Base-by-base conservation (phyloP, 2,113 vertebrate species). In the Mormyrus iriodes region DNA sequence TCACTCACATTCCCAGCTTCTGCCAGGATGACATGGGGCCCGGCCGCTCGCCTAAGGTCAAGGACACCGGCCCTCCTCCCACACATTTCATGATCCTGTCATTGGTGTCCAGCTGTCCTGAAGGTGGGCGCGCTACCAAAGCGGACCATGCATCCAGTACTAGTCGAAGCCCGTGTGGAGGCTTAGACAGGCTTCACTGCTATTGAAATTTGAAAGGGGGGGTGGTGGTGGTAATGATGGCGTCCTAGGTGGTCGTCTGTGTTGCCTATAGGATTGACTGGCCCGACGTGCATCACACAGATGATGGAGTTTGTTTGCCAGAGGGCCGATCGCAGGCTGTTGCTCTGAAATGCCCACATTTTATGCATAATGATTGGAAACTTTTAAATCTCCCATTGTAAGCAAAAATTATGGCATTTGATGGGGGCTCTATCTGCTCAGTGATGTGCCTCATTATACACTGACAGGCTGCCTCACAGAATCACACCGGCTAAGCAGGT, bases 311-410 rank as follows among this genome's bases (percentile, higher is more conserved):
- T 69, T 1, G n/a, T 9, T 69, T 27, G 61, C 61, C 10, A 19
- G n/a, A 3, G 2, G n/a, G 61, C n/a, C 3, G 9, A 27, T 31
- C n/a, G 10, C 4, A 12, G n/a, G 61, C 79, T 44, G 46, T 12
- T 48, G 73, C 27, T 21, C 13, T n/a, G 49, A 86, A 90, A 90
- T 53, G 84, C 85, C 83, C 73, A 17, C 49, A 39, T 86, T 85
- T 90, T 65, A 86, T 88, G 69, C 44, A 53, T 49, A 61, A 89
- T 51, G 51, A 87, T 88, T 61, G 61, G 83, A 73, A 46, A 55
- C 84, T 69, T 85, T 85, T 89, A 85, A 65, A 90, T 90, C 88
- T 88, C 55, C 85, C 53, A 55, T 73, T 46, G 44, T 85, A 89
- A 89, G 9, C 89, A 82, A 24, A 65, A 27, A 88, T 52, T 19